Base-by-base conservation (phyloP, 2,113 vertebrate species). In the Prochilodus magdalenae region DNA sequence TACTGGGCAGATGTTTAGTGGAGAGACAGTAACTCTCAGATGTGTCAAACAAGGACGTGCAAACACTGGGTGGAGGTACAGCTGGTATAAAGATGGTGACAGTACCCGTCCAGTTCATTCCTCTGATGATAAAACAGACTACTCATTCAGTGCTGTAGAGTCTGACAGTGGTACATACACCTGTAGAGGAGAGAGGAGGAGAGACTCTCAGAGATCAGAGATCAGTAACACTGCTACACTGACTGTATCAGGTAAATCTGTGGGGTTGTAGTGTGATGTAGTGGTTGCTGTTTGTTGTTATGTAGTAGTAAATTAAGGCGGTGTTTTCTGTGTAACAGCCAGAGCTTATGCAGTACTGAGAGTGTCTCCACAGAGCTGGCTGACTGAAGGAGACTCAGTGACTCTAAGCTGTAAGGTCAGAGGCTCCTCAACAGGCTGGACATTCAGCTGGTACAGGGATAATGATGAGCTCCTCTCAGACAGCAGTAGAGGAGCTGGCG, bases 351-450 rank as follows among this genome's bases (percentile, higher is more conserved):
- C n/a, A n/a, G 57, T 71, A 16, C 26, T 86, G 73, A 65, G 27
- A 12, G 73, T 77, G 59, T 80, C 59, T 73, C 77, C 81, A 44
- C 26, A 53, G 47, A 53, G 44, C 53, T 85, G 84, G 82, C 60
- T 60, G 71, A 74, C 24, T 79, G 82, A 73, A 55, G 81, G 79
- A 57, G 69, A 65, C 11, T 78, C 82, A 20, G 82, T 76, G 72
- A 76, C 63, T 67, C 78, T 84, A 60, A 84, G 26, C 16, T 84
- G 79, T 81, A 26, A 81, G 33, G 67, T 77, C 47, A 73, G n/a
- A 72, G 22, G 14, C 30, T 80, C 77, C 55, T 80, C 77, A 73
- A 69, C 27, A 86, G 77, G 77, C 73, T 86, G 81, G 81, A 80
- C 65, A 26, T 85, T 85, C 74, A 80, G 71, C 79, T 82, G 79